A percentile compares a stretch with the other conserved stretches of the same genome.
phyloP scores from a whole-genome alignment of 2,113 vertebrate genomes.

The Diadophis punctatus region DNA sequence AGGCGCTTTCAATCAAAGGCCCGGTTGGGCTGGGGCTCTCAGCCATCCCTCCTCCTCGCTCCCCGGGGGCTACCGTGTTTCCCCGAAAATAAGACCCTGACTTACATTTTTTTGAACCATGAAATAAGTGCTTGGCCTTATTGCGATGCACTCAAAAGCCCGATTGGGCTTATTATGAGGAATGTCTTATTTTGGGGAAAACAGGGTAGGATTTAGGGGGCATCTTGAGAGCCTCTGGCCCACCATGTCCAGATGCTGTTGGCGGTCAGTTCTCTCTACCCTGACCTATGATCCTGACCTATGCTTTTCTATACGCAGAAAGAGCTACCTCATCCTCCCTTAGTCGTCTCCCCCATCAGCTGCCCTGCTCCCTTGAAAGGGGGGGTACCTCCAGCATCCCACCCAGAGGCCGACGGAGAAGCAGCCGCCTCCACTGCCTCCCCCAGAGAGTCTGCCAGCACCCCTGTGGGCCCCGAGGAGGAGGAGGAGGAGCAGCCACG shows the following conservation, averaged over 20 bases:
- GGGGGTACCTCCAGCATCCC: not conserved
- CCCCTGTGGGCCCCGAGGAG: not conserved
- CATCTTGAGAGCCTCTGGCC: not conserved
- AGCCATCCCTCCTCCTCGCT: not conserved
- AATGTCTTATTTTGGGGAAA: too few species aligned
- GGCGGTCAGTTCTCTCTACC: not conserved
- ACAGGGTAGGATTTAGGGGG: not conserved
- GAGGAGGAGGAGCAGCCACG: constrained; percentile 52
- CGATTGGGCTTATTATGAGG: too few species aligned
- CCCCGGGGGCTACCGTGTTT: too few species aligned
- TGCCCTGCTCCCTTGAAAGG: constrained; percentile 43
- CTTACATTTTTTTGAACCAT: too few species aligned
- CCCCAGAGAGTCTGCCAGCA: constrained; percentile 32
- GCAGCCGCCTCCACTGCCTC: constrained; percentile 53
- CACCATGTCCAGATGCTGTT: not conserved
- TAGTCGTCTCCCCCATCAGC: constrained; percentile 70
- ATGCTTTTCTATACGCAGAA: constrained; percentile 59
- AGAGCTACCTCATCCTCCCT: constrained; percentile 76
- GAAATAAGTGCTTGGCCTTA: too few species aligned
- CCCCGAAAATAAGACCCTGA: too few species aligned
- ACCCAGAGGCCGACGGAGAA: constrained; percentile 22
- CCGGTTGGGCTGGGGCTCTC: not conserved
- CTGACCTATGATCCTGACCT: not conserved
- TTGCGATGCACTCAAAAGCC: too few species aligned
- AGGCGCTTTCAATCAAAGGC: not conserved